Evolutionary conservation across 1,140 invertebrate genomes (phyloP), one percentile per base, ranked within the genome.

Genomic region (Eupristina koningsbergeri): DNA sequence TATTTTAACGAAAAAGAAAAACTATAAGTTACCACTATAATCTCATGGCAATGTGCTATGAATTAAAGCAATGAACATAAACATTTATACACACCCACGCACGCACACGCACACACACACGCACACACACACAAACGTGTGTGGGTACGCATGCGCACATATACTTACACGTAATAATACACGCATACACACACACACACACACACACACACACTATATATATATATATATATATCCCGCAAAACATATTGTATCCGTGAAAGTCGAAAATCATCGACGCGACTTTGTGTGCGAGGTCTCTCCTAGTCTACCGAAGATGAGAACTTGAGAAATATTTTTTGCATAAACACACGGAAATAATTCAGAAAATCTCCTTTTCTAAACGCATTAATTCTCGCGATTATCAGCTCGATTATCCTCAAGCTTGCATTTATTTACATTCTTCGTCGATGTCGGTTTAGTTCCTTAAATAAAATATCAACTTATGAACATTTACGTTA

Each of bases 1-100:
- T 63, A 69, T 36, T 45, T 6, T 13, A 9, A 15, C 26, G 58
- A 36, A 75, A 63, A 77, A 31, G 87, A 82, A 81, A 85, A 45
- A 73, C 69, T 69, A 77, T 36, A 82, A 86, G 86, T 83, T 85
- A 86, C 83, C 84, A 86, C 77, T 78, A 78, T 79, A 84, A 84
- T 79, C 64, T 74, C 76, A 63, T 79, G 80, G 76, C 50, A 75
- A 75, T 79, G 63, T 36, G 58, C 69, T 79, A 75, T 26, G 31
- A 75, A 80, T n/a, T 80, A 74, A 80, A 80, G 64, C 22, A 84
- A 47, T 64, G n/a, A 58, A 76, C 19, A 69, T 31, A 77, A 39
- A 78, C 69, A 45, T 45, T 45, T 45, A 45, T 11, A 45, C 41
- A 11, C 11, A 45, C 41, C 5, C 5, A 45, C 41, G 11, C 11